These are phyloP conservation scores for Psilopsiagon aymara DNA, from an alignment of 2,113 vertebrate species.

Conservation along the genomic window DNA sequence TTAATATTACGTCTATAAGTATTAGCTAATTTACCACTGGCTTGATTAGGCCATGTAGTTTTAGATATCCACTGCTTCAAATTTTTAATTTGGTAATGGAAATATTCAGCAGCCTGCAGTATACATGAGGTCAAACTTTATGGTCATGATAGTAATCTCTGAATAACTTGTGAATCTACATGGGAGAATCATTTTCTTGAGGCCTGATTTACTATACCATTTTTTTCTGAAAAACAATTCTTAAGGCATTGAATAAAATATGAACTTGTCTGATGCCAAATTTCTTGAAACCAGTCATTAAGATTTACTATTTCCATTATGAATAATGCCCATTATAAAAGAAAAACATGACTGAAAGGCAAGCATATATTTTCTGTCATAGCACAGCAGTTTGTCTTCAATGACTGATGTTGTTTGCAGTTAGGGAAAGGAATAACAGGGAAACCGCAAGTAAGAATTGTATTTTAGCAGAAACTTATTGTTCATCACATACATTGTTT, in stretches of 20 bases:
- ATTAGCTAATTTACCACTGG: not conserved
- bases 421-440: slow-evolving; percentile 52
- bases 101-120: not conserved
- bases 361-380: slow-evolving; percentile 69
- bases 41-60: not conserved
- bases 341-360: slow-evolving; percentile 69
- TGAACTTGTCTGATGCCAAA: slow-evolving; percentile 32
- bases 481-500: slow-evolving; percentile 22
- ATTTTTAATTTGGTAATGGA: not conserved
- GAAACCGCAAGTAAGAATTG: slow-evolving; percentile 39
- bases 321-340: slow-evolving; percentile 66
- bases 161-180: not conserved
- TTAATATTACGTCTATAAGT: not conserved
- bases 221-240: slow-evolving; percentile 2
- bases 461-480: slow-evolving; percentile 26
- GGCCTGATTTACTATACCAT: not conserved
- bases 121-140: not conserved
- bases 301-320: slow-evolving; percentile 68
- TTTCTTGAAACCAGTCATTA: slow-evolving; percentile 55
- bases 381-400: slow-evolving; percentile 65
- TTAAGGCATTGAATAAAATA: slow-evolving; percentile 59
- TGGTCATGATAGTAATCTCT: not conserved
- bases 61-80: not conserved
- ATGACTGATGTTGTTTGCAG: slow-evolving; percentile 64
- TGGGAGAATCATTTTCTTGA: not conserved